Conservation (phyloP, 2,888 invertebrate genomes). For the Danaus chrysippus region DNA sequence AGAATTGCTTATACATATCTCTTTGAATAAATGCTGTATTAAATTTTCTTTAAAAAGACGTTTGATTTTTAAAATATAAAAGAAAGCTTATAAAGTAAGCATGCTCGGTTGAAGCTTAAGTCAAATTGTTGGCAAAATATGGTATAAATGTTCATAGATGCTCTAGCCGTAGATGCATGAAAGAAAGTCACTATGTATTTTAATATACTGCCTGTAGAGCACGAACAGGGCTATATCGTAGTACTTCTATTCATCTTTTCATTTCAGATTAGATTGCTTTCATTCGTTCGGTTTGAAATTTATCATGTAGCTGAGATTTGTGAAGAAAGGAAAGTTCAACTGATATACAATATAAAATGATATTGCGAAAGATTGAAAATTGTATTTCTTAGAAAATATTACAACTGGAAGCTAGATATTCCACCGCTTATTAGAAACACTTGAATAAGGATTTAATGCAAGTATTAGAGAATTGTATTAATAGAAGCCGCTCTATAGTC, state of each 20-base stretch:
- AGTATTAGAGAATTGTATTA: too few relatives aligned
- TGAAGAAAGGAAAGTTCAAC: not conserved
- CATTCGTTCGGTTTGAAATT: not conserved
- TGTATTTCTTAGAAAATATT: not conserved
- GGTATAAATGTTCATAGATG: not conserved
- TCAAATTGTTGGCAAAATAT: too few relatives aligned
- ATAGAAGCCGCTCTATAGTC: too few relatives aligned
- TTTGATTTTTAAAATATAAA: not conserved
- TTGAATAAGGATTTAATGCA: too few relatives aligned
- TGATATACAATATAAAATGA: not conserved
- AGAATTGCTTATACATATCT: too few relatives aligned
- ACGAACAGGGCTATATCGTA: not conserved
- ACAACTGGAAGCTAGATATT: not conserved
- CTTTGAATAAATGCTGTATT: too few relatives aligned
- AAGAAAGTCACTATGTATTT: not conserved
- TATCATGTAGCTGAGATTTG: not conserved
- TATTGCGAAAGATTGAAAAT: not conserved
- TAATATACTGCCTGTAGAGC: not conserved
- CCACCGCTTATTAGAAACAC: too few relatives aligned
- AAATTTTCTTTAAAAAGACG: not conserved
- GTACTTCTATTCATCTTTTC: conserved; percentile 1
- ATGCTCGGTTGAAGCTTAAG: too few relatives aligned
- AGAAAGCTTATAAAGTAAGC: too few relatives aligned
- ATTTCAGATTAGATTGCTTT: not conserved
- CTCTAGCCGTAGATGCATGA: not conserved